phyloP scores from a whole-genome alignment of 2,888 invertebrate species.

The Zelleria hepariella region DNA sequence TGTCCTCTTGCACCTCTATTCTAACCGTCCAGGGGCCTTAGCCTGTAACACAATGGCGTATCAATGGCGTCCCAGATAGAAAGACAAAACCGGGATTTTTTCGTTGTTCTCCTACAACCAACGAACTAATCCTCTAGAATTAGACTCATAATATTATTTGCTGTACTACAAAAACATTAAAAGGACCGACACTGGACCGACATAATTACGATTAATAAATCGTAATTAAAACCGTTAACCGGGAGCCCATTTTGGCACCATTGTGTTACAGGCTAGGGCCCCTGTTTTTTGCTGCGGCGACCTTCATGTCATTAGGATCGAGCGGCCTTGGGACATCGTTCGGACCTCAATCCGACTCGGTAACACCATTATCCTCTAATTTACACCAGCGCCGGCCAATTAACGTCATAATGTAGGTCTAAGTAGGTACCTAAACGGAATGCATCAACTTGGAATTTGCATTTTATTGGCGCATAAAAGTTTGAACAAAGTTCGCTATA shows the following conservation, averaged over 20 bases:
- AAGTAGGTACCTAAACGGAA: not conserved
- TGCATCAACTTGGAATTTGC: slow-evolving; percentile 1
- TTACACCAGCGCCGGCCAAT: slow-evolving; percentile 51
- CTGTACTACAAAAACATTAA: too few relatives aligned
- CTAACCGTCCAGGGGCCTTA: not conserved
- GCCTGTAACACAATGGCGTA: too few relatives aligned
- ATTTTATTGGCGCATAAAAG: not conserved
- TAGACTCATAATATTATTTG: too few relatives aligned
- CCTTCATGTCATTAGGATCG: slow-evolving; percentile 38
- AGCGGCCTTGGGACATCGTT: slow-evolving; percentile 34
- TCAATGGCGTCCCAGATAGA: too few relatives aligned
- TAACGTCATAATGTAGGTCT: slow-evolving; percentile 12
- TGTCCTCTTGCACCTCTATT: not conserved
- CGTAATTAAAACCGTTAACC: too few relatives aligned
- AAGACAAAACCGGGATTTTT: too few relatives aligned
- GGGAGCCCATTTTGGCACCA: too few relatives aligned
- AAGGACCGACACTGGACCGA: too few relatives aligned
- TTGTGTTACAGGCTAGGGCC: too few relatives aligned
- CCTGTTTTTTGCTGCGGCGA: slow-evolving; percentile 35
- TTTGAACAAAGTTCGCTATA: not conserved
- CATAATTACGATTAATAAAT: too few relatives aligned
- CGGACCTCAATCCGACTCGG: slow-evolving; percentile 24
- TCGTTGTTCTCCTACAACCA: too few relatives aligned
- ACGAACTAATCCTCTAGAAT: too few relatives aligned
- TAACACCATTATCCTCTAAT: slow-evolving; percentile 46